Evolutionary conservation across 1,140 invertebrate genomes (phyloP).

Genomic region (Probaryconus sp.): DNA sequence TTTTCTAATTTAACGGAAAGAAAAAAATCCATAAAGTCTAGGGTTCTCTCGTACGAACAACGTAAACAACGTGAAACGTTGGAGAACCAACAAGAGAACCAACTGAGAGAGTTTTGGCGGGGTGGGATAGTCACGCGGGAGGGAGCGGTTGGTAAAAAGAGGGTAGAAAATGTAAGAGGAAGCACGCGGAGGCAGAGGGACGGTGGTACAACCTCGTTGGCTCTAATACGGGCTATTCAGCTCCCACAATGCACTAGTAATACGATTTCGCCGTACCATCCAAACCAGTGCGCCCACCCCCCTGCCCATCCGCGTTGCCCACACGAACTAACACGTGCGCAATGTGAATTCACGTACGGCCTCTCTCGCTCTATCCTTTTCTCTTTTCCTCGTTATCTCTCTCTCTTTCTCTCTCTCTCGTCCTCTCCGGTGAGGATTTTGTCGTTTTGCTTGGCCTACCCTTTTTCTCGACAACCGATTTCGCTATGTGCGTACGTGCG

Average conservation of each 20-base stretch:
- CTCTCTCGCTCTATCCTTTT: slow-evolving; percentile 39
- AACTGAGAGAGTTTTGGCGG: slow-evolving; percentile 27
- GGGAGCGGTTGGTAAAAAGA: slow-evolving; percentile 19
- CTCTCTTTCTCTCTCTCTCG: slow-evolving; percentile 23
- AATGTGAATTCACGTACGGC: slow-evolving; percentile 50
- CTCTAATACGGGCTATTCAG: slow-evolving; percentile 76
- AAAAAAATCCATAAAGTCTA: slow-evolving; percentile 9
- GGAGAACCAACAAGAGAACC: slow-evolving; percentile 41
- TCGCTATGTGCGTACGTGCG: slow-evolving; percentile 3
- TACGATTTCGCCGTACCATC: slow-evolving; percentile 70
- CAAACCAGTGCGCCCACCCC: slow-evolving; percentile 29
- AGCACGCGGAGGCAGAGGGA: slow-evolving; percentile 19
- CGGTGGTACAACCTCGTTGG: slow-evolving; percentile 71
- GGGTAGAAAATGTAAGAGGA: slow-evolving; percentile 27
- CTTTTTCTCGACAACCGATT: slow-evolving; percentile 42
- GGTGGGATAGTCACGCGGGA: slow-evolving; percentile 23
- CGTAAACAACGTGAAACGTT: slow-evolving; percentile 63
- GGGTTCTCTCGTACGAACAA: slow-evolving; percentile 29
- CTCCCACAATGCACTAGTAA: slow-evolving; percentile 76
- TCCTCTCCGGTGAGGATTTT: slow-evolving; percentile 28
- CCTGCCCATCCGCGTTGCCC: slow-evolving; percentile 15
- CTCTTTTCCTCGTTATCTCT: too few relatives aligned
- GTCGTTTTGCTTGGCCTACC: slow-evolving; percentile 50
- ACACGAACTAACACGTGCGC: slow-evolving; percentile 46
- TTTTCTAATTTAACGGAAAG: slow-evolving; percentile 58